Conservation (phyloP, 2,797 vertebrate genomes). For the Bovichtus variegatus region DNA sequence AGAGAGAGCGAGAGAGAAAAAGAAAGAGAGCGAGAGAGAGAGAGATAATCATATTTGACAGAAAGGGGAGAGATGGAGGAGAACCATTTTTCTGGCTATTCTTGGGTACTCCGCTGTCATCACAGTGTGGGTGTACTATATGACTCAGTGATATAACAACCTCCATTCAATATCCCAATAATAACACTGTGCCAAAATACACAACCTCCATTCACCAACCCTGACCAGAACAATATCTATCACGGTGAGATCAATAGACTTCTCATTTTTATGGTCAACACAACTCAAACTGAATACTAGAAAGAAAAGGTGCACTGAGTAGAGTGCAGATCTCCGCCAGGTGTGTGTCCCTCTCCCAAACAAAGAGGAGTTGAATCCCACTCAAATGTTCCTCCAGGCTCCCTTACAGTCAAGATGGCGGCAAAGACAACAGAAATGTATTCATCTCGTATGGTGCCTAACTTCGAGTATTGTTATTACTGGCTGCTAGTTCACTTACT, state of each 20-base stretch:
- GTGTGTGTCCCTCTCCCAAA: too few relatives aligned
- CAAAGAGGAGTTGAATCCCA: too few relatives aligned
- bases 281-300: conserved; percentile 11
- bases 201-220: conserved; percentile 38
- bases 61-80: conserved; percentile 30
- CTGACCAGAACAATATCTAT: conserved; percentile 37
- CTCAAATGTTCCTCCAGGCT: too few relatives aligned
- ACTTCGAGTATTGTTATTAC: too few relatives aligned
- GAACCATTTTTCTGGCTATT: conserved; percentile 39
- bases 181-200: conserved; percentile 34
- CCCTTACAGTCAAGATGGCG: too few relatives aligned
- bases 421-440: too few relatives aligned
- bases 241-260: conserved; percentile 41
- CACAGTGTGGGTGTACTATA: conserved; percentile 20
- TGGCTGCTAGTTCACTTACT: too few relatives aligned
- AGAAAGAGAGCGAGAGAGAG: conserved; percentile 17
- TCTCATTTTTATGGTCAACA: conserved; percentile 34
- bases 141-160: conserved; percentile 47
- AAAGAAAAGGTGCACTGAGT: neutral
- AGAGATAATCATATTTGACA: conserved; percentile 53
- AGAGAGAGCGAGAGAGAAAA: conserved; percentile 18
- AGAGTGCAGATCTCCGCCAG: too few relatives aligned
- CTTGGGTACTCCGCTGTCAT: conserved; percentile 26
- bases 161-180: conserved; percentile 49
- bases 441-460: too few relatives aligned